These are phyloP conservation scores for Hesperophylax magnus DNA, from an alignment of 1,140 invertebrate species.

Conservation along the genomic window DNA sequence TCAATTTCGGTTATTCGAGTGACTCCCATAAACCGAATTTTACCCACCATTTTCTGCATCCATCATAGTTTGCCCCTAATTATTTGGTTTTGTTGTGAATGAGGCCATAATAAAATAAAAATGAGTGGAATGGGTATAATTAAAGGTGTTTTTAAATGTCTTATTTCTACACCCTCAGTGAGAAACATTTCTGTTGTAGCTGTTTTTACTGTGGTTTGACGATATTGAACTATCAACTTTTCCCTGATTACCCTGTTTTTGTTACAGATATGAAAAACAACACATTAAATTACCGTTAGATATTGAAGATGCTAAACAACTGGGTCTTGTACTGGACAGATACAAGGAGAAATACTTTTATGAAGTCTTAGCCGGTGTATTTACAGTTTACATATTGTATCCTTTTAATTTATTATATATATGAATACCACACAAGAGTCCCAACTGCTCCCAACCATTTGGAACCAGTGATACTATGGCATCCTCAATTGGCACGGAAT, in stretches of 20 bases:
- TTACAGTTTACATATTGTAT: constrained; percentile 98
- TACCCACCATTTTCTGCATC: not conserved
- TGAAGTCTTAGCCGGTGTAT: constrained; percentile 91
- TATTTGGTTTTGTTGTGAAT: not conserved
- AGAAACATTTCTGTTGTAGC: not conserved
- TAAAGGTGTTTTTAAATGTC: too few relatives aligned
- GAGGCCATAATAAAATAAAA: too few relatives aligned
- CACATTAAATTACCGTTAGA: constrained; percentile 93
- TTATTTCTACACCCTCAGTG: not conserved
- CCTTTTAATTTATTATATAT: constrained; percentile 75
- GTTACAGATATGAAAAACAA: constrained; percentile 89
- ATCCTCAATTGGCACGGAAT: too few relatives aligned
- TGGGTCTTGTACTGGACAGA: constrained; percentile 90
- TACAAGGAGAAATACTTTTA: constrained; percentile 97
- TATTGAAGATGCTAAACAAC: constrained; percentile 96
- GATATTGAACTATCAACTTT: not conserved
- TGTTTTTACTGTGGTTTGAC: not conserved
- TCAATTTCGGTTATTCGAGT: too few relatives aligned
- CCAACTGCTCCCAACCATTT: too few relatives aligned
- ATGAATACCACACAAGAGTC: too few relatives aligned
- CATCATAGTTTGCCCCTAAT: not conserved
- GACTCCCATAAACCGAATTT: too few relatives aligned
- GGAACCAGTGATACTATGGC: too few relatives aligned
- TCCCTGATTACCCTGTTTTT: constrained; percentile 22
- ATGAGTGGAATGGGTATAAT: too few relatives aligned